Evolutionary conservation across 2,888 invertebrate species (phyloP), one percentile per base, ranked within the genome.

Genomic region (Dendrolimus houi): DNA sequence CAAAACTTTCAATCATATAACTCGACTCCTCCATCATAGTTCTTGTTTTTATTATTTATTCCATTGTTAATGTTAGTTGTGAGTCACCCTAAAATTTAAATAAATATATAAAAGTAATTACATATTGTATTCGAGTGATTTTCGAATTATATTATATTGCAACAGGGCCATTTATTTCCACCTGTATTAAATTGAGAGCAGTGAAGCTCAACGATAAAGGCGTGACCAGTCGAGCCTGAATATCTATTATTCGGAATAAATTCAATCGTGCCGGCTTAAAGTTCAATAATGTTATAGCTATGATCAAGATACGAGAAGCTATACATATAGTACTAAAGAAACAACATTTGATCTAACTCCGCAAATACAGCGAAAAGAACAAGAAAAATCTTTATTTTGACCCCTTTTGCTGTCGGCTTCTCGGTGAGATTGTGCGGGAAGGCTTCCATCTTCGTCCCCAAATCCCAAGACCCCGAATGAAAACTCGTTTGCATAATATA

Each of bases 401-500:
- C 74, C 69, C 71, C 72, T 65, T 77, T 75, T 69, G 70, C 74
- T 72, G 9, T 72, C 69, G 65, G 61, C 64, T 71, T 71, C 70
- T 69, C 66, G 66, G 71, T 65, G 65, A 74, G 73, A 74, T 75
- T 75, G 67, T 69, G 61, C 64, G 60, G 59, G 65, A 70, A 70
- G 67, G 69, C 69, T 69, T 64, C 69, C 68, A 72, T 75, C 74
- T 70, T 67, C 69, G 59, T 70, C 69, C 68, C 66, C 9, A 71
- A 77, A 75, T 70, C 74, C 72, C 63, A 67, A 58, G 64, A 61
- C 57, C 64, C 70, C 71, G 77, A 78, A 76, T 72, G 74, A 77
- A 81, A 81, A 77, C 77, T 81, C 79, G 79, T 83, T 83, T 83
- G 79, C 83, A 85, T 85, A 82, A 84, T 79, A 80, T 80, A 80